These are phyloP conservation scores for Nyctibius bracteatus DNA, from an alignment of 2,113 vertebrate genomes.

Conservation along the genomic window DNA sequence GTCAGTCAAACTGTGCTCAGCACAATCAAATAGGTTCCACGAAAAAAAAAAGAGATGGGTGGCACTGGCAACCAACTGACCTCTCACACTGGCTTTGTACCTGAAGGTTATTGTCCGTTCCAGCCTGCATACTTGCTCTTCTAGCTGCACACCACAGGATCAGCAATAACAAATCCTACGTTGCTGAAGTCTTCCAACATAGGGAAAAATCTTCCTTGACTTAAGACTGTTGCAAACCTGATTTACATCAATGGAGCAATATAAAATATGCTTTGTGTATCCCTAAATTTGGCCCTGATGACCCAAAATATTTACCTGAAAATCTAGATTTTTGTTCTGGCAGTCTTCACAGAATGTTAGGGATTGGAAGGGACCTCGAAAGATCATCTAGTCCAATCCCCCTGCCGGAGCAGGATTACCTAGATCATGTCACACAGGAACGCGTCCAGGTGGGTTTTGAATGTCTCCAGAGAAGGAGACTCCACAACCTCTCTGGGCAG, in stretches of 20 bases:
- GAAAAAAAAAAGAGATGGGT: neutral
- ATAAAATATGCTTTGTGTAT: neutral
- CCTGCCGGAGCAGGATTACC: too few relatives aligned
- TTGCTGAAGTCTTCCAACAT: neutral
- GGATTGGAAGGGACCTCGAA: too few relatives aligned
- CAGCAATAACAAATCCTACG: neutral
- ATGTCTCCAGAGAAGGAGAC: too few relatives aligned
- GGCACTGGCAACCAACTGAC: neutral
- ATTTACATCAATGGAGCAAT: neutral
- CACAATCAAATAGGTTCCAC: neutral
- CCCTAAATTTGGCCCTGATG: neutral
- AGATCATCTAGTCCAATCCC: too few relatives aligned
- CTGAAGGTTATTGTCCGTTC: neutral
- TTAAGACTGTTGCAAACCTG: neutral
- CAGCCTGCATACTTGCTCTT: neutral
- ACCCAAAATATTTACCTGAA: neutral
- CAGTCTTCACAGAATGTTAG: too few relatives aligned
- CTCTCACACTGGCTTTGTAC: neutral
- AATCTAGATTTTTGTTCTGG: neutral
- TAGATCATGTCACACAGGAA: too few relatives aligned
- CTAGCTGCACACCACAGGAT: neutral
- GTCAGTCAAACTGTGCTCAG: neutral
- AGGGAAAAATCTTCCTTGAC: neutral
- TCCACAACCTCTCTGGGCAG: too few relatives aligned
- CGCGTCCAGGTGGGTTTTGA: too few relatives aligned